Percentiles rank a stretch among this genome's conserved stretches.
phyloP scores from a whole-genome alignment of 1,140 invertebrate species.

The Maconellicoccus hirsutus region DNA sequence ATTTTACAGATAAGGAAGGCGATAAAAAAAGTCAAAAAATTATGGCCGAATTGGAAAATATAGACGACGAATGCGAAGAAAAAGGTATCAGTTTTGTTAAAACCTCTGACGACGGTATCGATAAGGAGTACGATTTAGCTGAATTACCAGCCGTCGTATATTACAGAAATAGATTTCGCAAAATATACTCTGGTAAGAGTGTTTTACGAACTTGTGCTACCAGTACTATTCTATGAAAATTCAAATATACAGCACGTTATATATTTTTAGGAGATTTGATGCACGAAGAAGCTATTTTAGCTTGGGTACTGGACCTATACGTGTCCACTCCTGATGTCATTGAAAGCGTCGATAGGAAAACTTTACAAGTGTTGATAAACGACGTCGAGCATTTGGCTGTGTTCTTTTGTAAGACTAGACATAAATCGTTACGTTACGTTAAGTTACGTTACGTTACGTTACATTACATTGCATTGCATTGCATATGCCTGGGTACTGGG shows the following conservation, averaged over 20 bases:
- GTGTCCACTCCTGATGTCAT: constrained; percentile 77
- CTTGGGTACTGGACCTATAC: constrained; percentile 78
- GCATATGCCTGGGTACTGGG: no score
- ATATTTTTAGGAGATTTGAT: constrained; percentile 57
- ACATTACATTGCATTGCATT: no score
- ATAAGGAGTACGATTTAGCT: constrained; percentile 78
- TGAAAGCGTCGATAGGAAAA: constrained; percentile 81
- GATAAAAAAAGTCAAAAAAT: constrained; percentile 84
- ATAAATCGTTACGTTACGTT: no score
- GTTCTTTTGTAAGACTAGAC: constrained; percentile 68
- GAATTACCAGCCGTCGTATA: constrained; percentile 72
- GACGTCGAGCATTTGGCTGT: constrained; percentile 85
- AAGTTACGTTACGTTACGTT: no score
- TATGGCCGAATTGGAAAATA: constrained; percentile 79
- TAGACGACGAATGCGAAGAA: constrained; percentile 87
- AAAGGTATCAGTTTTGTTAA: constrained; percentile 87
- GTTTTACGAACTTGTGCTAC: no score
- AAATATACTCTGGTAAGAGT: constrained; percentile 54
- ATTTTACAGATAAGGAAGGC: constrained; percentile 74
- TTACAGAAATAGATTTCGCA: constrained; percentile 80
- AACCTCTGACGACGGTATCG: constrained; percentile 77
- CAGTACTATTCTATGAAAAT: no score
- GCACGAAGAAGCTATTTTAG: constrained; percentile 80
- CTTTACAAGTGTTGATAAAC: constrained; percentile 74
- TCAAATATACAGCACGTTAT: no score